phyloP scores from a whole-genome alignment of 2,797 vertebrate genomes.

The Melanotaenia pygmaea region DNA sequence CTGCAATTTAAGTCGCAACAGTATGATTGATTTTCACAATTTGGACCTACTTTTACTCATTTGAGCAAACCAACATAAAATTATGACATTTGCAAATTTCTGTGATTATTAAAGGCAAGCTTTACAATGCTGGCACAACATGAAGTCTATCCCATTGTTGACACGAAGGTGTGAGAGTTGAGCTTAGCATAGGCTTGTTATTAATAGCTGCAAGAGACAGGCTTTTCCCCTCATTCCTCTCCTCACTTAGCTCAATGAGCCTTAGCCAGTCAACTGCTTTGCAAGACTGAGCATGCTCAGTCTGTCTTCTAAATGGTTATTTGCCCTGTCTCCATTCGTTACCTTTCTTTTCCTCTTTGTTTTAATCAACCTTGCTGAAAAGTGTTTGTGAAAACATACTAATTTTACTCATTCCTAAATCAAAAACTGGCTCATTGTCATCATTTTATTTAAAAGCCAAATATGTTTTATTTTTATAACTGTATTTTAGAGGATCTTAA shows the following conservation, averaged over 20 bases:
- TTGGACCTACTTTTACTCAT: neutral
- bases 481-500: neutral
- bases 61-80: neutral
- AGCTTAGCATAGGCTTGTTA: conserved; percentile 50
- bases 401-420: neutral
- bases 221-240: conserved; percentile 31
- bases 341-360: conserved; percentile 3
- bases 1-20: conserved; percentile 5
- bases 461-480: neutral
- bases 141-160: conserved; percentile 22
- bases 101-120: neutral
- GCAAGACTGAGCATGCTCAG: conserved; percentile 47
- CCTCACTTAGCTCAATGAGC: conserved; percentile 43
- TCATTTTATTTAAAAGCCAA: neutral
- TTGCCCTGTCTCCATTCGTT: neutral
- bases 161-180: conserved; percentile 32
- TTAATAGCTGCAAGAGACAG: conserved; percentile 48
- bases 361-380: neutral
- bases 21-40: conserved; percentile 1
- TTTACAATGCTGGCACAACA: neutral
- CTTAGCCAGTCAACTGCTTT: conserved; percentile 50
- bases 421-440: neutral
- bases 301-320: conserved; percentile 17
- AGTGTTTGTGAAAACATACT: neutral
- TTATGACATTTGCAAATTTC: neutral